Conservation (phyloP, 2,888 invertebrate genomes). For the Platycnemis pennipes region DNA sequence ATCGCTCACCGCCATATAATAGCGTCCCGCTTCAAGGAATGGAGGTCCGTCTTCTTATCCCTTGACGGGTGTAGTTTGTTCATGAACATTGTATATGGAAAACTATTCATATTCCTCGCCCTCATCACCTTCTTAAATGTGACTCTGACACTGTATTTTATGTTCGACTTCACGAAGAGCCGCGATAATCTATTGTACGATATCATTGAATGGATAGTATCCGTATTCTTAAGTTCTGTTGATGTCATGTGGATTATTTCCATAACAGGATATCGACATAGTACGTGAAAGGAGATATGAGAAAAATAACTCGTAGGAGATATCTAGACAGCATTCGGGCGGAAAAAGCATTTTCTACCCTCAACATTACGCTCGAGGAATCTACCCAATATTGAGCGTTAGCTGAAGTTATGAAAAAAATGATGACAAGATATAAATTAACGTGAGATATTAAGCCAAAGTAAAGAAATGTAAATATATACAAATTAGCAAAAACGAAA, state of each 20-base stretch:
- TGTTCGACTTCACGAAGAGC: neutral
- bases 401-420: no score
- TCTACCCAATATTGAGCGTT: no score
- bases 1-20: neutral
- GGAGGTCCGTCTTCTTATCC: neutral
- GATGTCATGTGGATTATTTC: neutral
- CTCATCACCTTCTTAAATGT: neutral
- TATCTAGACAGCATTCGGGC: no score
- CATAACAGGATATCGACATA: neutral
- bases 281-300: neutral
- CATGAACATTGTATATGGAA: neutral
- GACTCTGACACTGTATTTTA: neutral
- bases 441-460: no score
- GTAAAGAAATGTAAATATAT: no score
- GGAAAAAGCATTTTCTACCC: no score
- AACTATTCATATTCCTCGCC: neutral
- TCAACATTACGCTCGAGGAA: no score
- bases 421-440: no score
- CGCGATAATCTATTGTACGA: neutral
- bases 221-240: neutral
- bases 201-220: neutral
- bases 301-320: neutral
- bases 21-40: neutral
- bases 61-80: neutral
- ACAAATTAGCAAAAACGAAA: no score